Base-by-base conservation (phyloP, 2,888 invertebrate genomes). In the Glyphotaelius pellucidus region DNA sequence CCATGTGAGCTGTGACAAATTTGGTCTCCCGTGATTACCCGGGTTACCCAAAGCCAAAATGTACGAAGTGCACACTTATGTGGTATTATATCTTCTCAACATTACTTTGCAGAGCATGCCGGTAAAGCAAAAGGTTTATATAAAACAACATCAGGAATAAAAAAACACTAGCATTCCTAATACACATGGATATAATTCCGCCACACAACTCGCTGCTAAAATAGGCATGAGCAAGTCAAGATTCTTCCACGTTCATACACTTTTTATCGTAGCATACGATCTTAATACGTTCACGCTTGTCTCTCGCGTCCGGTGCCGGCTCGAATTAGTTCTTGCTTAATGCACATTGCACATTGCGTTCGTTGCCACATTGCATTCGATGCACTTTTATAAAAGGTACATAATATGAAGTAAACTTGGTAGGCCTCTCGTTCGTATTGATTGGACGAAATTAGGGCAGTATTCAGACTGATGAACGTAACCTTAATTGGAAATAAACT, bases 321-420 rank as follows among this genome's bases (percentile, higher is more conserved):
- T 67, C 67, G 67, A 67, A 67, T 67, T 67, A 67, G 67, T n/a
- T 38, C 83, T 83, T 12, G 83, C 35, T 38, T 83, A 83, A 83
- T 35, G 35, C 35, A 83, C 83, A 83, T 83, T 35, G 35, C 83
- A 83, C 83, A 83, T 83, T 38, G n/a, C 83, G 35, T 38, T 83
- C 35, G 35, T 35, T 83, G 35, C 83, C 42, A 42, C 2, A 83
- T 83, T 38, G 35, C 83, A 5, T 38, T 83, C 35, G 83, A 25
- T 83, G 35, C 83, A 35, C 35, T 83, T 83, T 83, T 35, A 67
- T n/a, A 67, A n/a, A 7, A 67, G 9, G 67, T 9, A 9, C 42
- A 42, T 25, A 25, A 67, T 25, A 25, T 19, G 19, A 52, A 15
- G 19, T 25, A n/a, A 25, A 67, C 67, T 67, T 7, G 9, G 25